Percentiles rank a stretch among this genome's conserved stretches.
phyloP scores from a whole-genome alignment of 2,888 invertebrate species.

The Heliconius erato region DNA sequence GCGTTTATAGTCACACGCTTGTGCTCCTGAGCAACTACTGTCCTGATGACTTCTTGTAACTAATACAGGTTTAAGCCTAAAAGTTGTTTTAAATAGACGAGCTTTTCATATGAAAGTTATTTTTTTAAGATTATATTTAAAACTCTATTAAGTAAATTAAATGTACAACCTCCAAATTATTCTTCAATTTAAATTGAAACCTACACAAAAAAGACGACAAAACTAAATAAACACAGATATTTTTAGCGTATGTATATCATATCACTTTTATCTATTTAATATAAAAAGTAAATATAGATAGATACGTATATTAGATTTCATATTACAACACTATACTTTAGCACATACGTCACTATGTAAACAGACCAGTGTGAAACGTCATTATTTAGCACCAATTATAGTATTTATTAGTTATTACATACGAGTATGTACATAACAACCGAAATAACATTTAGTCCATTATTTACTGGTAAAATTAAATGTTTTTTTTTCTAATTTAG shows the following conservation, averaged over 20 bases:
- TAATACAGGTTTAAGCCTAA: no score
- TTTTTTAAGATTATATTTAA: no score
- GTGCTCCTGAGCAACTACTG: no score
- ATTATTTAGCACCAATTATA: constrained; percentile 55
- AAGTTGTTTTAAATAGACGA: no score
- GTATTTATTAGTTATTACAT: constrained; percentile 47
- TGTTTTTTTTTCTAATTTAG: background rate
- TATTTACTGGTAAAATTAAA: background rate
- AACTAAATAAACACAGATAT: background rate
- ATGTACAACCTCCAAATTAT: no score
- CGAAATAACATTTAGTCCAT: constrained; percentile 25
- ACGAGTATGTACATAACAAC: constrained; percentile 49
- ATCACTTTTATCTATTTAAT: constrained; percentile 12
- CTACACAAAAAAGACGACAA: background rate
- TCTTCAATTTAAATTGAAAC: background rate
- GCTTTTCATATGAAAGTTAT: no score
- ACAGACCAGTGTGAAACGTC: constrained; percentile 52
- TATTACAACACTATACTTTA: constrained; percentile 54
- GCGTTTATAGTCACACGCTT: no score
- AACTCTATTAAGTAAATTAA: no score
- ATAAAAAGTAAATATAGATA: constrained; percentile 25
- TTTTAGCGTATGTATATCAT: background rate
- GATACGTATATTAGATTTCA: constrained; percentile 40
- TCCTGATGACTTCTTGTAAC: no score
- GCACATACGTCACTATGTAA: constrained; percentile 54